These are phyloP conservation scores for Apodemus sylvaticus DNA, from an alignment of 2,113 vertebrate genomes.

Conservation along the genomic window DNA sequence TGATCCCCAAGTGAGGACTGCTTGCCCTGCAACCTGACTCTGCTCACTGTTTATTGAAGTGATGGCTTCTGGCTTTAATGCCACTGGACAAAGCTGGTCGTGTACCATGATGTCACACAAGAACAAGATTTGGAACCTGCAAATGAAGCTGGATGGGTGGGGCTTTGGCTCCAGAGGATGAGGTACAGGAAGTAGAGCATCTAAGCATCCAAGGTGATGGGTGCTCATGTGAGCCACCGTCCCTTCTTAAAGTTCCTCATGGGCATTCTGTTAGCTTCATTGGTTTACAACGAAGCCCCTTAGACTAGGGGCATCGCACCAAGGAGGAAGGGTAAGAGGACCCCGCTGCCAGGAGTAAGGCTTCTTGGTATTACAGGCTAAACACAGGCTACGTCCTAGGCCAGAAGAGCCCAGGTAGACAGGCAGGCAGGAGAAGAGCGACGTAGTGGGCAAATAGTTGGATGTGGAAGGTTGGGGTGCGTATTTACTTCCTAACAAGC, in stretches of 20 bases:
- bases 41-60: not conserved
- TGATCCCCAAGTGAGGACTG: not conserved
- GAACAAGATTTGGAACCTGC: not conserved
- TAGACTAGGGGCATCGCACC: not conserved
- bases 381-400: not conserved
- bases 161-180: not conserved
- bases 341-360: not conserved
- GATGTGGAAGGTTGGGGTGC: not conserved
- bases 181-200: not conserved
- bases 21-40: not conserved
- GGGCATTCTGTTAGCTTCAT: too few species aligned
- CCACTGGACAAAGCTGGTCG: not conserved
- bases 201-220: not conserved
- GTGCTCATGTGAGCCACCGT: not conserved
- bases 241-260: not conserved
- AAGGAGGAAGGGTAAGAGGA: not conserved
- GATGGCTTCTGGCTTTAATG: not conserved
- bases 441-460: not conserved
- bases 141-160: not conserved
- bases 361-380: not conserved
- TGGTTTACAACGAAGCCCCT: not conserved
- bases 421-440: rapidly evolving
- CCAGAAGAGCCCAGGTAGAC: not conserved
- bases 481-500: not conserved
- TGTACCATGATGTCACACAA: not conserved